phyloP scores from a whole-genome alignment of 2,797 vertebrate species.

The Oreortyx pictus region DNA sequence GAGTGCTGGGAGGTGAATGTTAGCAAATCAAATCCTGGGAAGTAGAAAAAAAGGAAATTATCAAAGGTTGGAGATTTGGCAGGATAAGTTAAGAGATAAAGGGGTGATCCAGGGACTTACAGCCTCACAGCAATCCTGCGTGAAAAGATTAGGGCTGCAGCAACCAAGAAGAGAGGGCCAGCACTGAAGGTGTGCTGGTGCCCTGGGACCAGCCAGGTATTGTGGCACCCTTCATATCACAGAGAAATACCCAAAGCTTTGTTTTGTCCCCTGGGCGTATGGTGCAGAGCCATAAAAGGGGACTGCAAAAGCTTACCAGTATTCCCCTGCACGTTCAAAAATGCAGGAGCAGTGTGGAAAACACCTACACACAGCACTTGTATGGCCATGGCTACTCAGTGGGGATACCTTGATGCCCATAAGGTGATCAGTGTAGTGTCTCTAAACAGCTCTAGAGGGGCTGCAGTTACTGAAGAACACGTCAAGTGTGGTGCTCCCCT shows the following conservation, averaged over 20 bases:
- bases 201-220: background rate
- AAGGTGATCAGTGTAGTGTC: background rate
- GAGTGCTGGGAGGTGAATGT: background rate
- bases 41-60: background rate
- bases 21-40: background rate
- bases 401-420: background rate
- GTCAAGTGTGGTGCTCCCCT: background rate
- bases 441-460: background rate
- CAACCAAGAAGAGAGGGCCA: no score
- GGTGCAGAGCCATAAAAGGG: background rate
- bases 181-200: background rate
- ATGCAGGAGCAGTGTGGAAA: background rate
- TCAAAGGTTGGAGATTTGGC: slow-evolving; percentile 6
- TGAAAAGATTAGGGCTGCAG: background rate
- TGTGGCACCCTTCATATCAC: background rate
- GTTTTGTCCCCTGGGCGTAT: background rate
- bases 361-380: rapidly evolving
- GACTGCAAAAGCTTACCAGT: background rate
- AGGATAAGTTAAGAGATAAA: slow-evolving; percentile 35
- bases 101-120: slow-evolving; percentile 26
- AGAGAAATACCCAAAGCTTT: background rate
- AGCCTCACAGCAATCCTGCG: background rate
- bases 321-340: background rate
- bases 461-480: background rate
- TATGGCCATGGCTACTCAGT: background rate